Conservation (phyloP, 2,797 vertebrate genomes). For the Denticeps clupeoides region DNA sequence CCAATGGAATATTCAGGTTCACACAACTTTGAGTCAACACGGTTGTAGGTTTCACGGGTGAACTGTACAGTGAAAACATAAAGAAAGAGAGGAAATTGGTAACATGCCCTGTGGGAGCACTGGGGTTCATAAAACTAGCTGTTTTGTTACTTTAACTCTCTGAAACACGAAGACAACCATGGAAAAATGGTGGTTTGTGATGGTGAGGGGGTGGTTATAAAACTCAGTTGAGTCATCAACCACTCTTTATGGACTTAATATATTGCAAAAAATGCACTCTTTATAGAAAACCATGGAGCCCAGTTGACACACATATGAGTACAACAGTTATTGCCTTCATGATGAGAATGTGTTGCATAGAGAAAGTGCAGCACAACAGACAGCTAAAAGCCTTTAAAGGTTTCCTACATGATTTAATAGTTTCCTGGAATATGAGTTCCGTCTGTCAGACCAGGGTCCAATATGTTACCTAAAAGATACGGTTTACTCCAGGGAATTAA, state of each 20-base stretch:
- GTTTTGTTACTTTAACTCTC: no score
- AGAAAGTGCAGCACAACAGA: conserved; percentile 28
- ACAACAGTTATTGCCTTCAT: conserved; percentile 29
- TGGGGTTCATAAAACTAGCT: no score
- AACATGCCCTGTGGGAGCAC: no score
- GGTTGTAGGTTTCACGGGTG: no score
- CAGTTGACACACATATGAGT: conserved; percentile 6
- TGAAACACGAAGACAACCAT: neutral
- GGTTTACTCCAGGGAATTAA: no score
- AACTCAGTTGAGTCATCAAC: neutral
- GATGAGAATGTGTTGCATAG: conserved; percentile 36
- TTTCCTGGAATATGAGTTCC: no score
- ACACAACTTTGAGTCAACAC: no score
- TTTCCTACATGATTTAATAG: conserved; percentile 6
- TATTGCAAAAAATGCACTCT: neutral
- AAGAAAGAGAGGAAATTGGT: no score
- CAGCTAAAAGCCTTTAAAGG: conserved; percentile 21
- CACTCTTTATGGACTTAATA: neutral
- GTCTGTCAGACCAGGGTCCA: no score
- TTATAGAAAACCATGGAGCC: conserved; percentile 4
- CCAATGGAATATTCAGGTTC: neutral
- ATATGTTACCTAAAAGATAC: no score
- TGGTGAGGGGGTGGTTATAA: neutral
- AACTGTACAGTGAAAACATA: no score
- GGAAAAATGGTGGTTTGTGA: neutral